These are phyloP conservation scores for Mormyrus hasselquistii DNA, from an alignment of 2,797 vertebrate species.

Conservation along the genomic window DNA sequence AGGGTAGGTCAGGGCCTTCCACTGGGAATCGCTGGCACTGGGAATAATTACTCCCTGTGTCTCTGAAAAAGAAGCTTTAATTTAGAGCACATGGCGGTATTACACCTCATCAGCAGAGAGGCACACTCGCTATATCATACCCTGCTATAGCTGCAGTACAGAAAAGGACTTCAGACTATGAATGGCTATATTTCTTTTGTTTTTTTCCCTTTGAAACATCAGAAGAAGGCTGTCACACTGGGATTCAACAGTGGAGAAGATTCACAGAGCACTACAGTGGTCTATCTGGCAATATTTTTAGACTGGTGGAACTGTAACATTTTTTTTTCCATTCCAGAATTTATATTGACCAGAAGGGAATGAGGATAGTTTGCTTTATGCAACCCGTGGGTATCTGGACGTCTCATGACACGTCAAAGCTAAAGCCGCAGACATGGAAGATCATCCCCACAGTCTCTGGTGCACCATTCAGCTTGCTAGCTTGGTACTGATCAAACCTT, in stretches of 20 bases:
- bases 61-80: slow-evolving; percentile 12
- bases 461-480: background rate
- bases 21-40: slow-evolving; percentile 15
- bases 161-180: background rate
- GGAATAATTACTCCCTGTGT: slow-evolving; percentile 20
- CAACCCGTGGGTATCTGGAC: no score
- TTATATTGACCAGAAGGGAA: background rate
- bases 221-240: background rate
- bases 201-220: background rate
- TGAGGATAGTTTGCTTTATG: background rate
- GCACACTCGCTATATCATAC: slow-evolving; percentile 23
- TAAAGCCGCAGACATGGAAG: background rate
- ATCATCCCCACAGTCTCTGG: background rate
- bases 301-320: background rate
- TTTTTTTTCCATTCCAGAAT: background rate
- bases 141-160: background rate
- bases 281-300: background rate
- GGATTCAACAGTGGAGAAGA: background rate
- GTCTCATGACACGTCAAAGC: background rate
- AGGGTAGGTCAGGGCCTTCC: slow-evolving; percentile 25
- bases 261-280: background rate
- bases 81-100: slow-evolving; percentile 28
- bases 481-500: background rate
- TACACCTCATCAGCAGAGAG: slow-evolving; percentile 20
- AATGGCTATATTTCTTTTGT: background rate